Percentiles rank a stretch among this genome's conserved stretches.
Conservation (phyloP, 2,113 vertebrate genomes). For the Panthera uncia region DNA sequence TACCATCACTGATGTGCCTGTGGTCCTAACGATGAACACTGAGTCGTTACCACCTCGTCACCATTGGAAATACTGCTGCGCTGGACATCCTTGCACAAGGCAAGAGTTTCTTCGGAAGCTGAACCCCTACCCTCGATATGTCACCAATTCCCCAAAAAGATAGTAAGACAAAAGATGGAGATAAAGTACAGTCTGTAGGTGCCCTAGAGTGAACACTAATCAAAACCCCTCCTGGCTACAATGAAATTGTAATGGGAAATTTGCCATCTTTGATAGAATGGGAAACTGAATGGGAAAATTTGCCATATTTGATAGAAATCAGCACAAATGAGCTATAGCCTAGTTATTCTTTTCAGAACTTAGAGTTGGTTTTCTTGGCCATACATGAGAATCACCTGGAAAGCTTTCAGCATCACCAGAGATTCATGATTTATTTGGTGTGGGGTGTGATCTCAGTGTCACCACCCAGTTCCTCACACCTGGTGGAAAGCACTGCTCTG, state of each 20-base stretch:
- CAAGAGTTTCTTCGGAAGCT: not conserved
- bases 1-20: rapidly evolving
- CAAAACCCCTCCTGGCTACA: not conserved
- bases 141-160: not conserved
- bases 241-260: not conserved
- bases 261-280: too few species aligned
- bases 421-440: not conserved
- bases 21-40: not conserved
- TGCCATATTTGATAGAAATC: not conserved
- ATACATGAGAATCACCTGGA: not conserved
- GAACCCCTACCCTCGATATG: not conserved
- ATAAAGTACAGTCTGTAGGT: not conserved
- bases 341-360: not conserved
- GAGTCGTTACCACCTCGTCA: not conserved
- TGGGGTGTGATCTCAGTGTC: not conserved
- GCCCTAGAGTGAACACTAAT: not conserved
- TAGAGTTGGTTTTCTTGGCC: not conserved
- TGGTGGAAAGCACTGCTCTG: not conserved
- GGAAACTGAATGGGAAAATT: not conserved
- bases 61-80: not conserved
- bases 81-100: not conserved
- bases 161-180: not conserved
- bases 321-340: not conserved
- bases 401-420: not conserved
- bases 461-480: not conserved